A percentile compares a stretch with the other conserved stretches of the same genome.
Evolutionary conservation across 2,113 vertebrate genomes (phyloP).

Genomic region (Apaloderma vittatum): DNA sequence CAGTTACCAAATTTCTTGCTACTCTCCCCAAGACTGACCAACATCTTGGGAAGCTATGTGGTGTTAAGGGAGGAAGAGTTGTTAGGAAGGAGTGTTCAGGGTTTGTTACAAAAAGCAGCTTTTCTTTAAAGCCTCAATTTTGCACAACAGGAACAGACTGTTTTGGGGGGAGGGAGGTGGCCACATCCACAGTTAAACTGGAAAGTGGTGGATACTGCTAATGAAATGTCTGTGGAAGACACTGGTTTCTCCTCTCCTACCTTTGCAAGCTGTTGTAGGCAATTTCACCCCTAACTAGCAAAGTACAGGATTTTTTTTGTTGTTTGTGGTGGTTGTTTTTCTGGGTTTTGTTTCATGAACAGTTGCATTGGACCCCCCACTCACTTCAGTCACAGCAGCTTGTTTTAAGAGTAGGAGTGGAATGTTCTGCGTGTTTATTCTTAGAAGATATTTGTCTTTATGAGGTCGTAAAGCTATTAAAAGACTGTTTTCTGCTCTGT

Average conservation of each 20-base stretch:
- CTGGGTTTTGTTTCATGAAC: neutral
- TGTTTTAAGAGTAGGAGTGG: conserved; percentile 1
- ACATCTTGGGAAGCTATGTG: neutral
- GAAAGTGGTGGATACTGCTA: neutral
- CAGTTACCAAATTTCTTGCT: neutral
- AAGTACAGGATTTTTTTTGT: neutral
- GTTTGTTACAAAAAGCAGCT: neutral
- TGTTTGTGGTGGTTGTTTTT: neutral
- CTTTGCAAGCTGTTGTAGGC: neutral
- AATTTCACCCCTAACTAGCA: neutral
- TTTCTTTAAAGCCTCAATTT: neutral
- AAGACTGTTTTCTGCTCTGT: conserved; percentile 4
- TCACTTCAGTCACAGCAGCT: neutral
- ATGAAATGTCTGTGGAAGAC: neutral
- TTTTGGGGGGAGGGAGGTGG: neutral
- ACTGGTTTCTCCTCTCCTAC: neutral
- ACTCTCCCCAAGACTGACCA: neutral
- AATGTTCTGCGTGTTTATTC: conserved; percentile 46
- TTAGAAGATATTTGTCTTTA: conserved; percentile 36
- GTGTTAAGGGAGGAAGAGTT: neutral
- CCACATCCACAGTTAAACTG: neutral
- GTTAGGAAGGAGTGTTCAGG: neutral
- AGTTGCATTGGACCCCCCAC: neutral
- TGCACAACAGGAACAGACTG: neutral
- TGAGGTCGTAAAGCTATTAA: conserved; percentile 54